phyloP scores from a whole-genome alignment of 1,140 invertebrate species.

The Zaprionus nigranus region DNA sequence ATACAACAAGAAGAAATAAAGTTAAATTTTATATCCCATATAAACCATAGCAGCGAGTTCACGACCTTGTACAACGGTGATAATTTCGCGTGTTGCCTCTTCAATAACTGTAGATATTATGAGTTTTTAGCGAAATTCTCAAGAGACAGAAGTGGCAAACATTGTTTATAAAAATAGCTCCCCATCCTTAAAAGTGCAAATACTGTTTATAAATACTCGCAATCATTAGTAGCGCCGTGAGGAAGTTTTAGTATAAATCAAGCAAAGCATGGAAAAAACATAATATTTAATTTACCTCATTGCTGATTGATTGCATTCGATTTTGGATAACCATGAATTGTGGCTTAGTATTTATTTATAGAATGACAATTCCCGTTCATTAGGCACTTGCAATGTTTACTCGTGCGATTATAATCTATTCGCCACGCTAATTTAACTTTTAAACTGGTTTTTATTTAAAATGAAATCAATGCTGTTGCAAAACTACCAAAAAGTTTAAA shows the following conservation, averaged over 20 bases:
- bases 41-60: not conserved
- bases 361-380: slow-evolving; percentile 1
- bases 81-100: not conserved
- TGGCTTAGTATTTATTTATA: not conserved
- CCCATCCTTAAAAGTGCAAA: not conserved
- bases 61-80: not conserved
- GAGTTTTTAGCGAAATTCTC: not conserved
- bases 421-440: not conserved
- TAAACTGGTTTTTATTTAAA: not conserved
- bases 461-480: not conserved
- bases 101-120: not conserved
- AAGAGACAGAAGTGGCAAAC: not conserved
- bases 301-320: slow-evolving; percentile 2
- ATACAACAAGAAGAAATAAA: not conserved
- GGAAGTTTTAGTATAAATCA: not conserved
- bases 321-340: not conserved
- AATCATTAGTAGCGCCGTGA: not conserved
- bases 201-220: not conserved
- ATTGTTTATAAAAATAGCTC: not conserved
- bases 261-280: not conserved
- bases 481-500: not conserved
- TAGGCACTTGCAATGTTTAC: not conserved
- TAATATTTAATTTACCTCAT: not conserved
- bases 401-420: slow-evolving; percentile 1
- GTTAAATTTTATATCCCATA: not conserved